Base-by-base conservation (phyloP, 2,797 vertebrate species). In the Melanotaenia maccullochi region DNA sequence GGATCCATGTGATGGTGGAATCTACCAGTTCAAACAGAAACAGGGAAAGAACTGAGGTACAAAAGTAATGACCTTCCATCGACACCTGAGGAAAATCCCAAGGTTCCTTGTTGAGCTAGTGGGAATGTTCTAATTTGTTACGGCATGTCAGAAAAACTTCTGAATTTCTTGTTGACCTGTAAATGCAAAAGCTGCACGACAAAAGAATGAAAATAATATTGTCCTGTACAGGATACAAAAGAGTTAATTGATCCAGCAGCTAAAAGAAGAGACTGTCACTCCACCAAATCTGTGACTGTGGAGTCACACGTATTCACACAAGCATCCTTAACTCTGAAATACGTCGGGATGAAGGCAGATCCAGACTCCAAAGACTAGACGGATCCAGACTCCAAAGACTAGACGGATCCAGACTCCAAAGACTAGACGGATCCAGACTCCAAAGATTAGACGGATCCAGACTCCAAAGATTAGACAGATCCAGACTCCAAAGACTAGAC, bases 121-220 rank as follows among this genome's bases (percentile, higher is more conserved):
- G 24, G 5, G 60, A 75, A 85, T 85, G 83, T 87, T 92, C 86
- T 76, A 65, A 58, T 77, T 61, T 82, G 78, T 85, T 9, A 13
- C 7, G 11, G 36, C 9, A 38, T 38, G 36, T 38, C 36, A 2
- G 36, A 12, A 38, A 38, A 38, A 1, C 3, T 38, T 11, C 12
- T 12, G 36, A 38, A 12, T 38, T 38, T 38, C 11, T 38, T 38
- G 68, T 85, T 83, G 82, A 75, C 85, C 84, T 16, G 71, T 32
- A 42, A 84, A 78, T 71, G 65, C 57, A 82, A 79, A 84, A 75
- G 78, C 69, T 51, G 51, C 24, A 38, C 20, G 40, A 47, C 20
- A 81, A 72, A 81, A 76, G 40, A 83, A 81, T 69, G 76, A 73
- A 93, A 91, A 90, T 87, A 89, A 88, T 89, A 81, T 89, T 71